Percentiles rank a stretch among this genome's conserved stretches.
Evolutionary conservation across 1,140 invertebrate species (phyloP).

Genomic region (Ceratosolen fusciceps): DNA sequence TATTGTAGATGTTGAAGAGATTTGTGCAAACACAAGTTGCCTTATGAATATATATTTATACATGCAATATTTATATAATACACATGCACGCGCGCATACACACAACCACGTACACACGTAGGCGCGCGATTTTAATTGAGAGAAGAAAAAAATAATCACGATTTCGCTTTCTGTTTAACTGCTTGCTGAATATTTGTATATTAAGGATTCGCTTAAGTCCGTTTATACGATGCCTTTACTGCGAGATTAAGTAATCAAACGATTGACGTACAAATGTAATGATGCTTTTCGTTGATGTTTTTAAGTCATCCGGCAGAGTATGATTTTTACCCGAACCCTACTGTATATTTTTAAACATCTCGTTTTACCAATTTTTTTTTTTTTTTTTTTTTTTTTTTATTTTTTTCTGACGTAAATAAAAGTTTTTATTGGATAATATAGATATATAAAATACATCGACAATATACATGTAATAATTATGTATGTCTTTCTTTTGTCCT

Average conservation of each 20-base stretch:
- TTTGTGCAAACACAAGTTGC: conserved; percentile 45
- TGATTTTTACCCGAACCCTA: neutral
- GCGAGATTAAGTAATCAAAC: conserved; percentile 7
- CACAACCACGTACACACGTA: too few relatives aligned
- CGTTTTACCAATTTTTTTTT: neutral
- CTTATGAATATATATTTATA: conserved; percentile 30
- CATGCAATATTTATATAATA: too few relatives aligned
- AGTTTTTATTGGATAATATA: neutral
- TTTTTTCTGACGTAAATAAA: conserved; percentile 2
- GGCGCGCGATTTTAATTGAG: neutral
- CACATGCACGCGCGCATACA: too few relatives aligned
- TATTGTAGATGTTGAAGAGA: conserved; percentile 45
- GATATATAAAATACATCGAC: conserved; percentile 16
- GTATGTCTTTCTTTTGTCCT: conserved; percentile 37
- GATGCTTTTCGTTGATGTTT: conserved; percentile 10
- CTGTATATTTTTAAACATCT: conserved; percentile 25
- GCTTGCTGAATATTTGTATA: conserved; percentile 21
- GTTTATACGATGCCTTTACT: conserved; percentile 25
- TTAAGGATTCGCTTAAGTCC: conserved; percentile 12
- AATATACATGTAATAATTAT: conserved; percentile 38
- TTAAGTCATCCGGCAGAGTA: neutral
- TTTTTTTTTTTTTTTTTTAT: too few relatives aligned
- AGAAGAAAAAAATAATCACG: conserved; percentile 24
- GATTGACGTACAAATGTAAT: conserved; percentile 26
- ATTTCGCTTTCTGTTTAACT: conserved; percentile 33